phyloP scores from a whole-genome alignment of 2,888 invertebrate genomes.

The Archaeoteleia sp. region DNA sequence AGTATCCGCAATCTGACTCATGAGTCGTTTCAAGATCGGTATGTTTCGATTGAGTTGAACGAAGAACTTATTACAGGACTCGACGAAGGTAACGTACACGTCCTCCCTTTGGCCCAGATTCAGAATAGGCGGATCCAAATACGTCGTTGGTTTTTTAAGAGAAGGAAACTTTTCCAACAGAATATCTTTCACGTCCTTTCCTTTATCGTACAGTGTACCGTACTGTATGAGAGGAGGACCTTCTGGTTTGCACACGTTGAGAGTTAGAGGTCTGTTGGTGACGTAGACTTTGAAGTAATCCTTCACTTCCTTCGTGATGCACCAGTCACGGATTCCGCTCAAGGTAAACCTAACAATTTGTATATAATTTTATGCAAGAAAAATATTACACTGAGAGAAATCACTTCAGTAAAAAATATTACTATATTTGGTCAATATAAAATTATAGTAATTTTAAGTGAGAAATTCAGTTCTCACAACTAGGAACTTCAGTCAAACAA shows the following conservation, averaged over 20 bases:
- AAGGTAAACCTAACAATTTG: constrained; percentile 78
- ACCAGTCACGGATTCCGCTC: constrained; percentile 80
- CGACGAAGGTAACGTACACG: constrained; percentile 79
- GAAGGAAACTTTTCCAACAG: constrained; percentile 71
- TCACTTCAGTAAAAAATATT: constrained; percentile 4
- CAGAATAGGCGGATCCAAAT: constrained; percentile 55
- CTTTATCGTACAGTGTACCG: constrained; percentile 81
- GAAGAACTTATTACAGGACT: constrained; percentile 84
- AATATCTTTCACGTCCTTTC: constrained; percentile 79
- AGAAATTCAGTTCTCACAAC: too few relatives aligned
- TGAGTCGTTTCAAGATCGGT: constrained; percentile 79
- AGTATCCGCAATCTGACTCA: constrained; percentile 80
- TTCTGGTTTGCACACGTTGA: constrained; percentile 82
- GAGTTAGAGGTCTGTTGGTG: constrained; percentile 78
- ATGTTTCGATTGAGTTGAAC: constrained; percentile 82
- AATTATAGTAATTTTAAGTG: not conserved
- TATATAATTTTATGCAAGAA: constrained; percentile 18
- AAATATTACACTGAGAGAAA: constrained; percentile 1
- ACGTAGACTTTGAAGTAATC: constrained; percentile 84
- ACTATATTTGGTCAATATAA: not conserved
- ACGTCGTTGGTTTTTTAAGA: constrained; percentile 43
- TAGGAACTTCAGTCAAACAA: too few relatives aligned
- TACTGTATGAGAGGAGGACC: constrained; percentile 84
- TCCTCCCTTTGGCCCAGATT: constrained; percentile 54
- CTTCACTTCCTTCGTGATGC: constrained; percentile 79